Evolutionary conservation across 2,113 vertebrate species (phyloP).

Genomic region (Chinchilla lanigera): DNA sequence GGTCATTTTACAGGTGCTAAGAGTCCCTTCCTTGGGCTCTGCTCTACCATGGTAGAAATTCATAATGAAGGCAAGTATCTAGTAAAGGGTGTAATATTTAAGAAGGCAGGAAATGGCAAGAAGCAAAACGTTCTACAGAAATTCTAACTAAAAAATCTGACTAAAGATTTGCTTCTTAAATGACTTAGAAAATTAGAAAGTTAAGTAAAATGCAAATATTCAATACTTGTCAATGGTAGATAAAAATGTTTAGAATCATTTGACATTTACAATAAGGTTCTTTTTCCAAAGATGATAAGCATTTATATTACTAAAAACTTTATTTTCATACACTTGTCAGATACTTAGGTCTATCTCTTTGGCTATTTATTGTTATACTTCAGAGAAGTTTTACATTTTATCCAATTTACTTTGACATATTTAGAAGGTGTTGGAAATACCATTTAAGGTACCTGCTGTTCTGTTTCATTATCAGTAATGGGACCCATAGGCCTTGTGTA

Average conservation of each 20-base stretch:
- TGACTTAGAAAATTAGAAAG: not conserved
- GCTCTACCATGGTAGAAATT: not conserved
- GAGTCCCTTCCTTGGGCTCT: not conserved
- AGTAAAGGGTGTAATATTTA: not conserved
- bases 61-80: not conserved
- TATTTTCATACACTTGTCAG: not conserved
- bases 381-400: not conserved
- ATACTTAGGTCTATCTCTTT: not conserved
- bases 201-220: not conserved
- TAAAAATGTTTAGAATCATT: not conserved
- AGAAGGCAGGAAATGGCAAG: not conserved
- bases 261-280: not conserved
- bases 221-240: not conserved
- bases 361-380: not conserved
- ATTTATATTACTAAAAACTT: not conserved
- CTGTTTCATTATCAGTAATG: not conserved
- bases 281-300: not conserved
- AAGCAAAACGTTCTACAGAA: not conserved
- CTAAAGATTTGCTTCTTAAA: conserved; percentile 1
- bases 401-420: conserved; percentile 1
- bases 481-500: not conserved
- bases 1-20: not conserved
- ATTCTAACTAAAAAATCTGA: not conserved
- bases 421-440: not conserved
- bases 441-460: not conserved